Conservation (phyloP, 2,888 invertebrate genomes). For the Icerya purchasi region DNA sequence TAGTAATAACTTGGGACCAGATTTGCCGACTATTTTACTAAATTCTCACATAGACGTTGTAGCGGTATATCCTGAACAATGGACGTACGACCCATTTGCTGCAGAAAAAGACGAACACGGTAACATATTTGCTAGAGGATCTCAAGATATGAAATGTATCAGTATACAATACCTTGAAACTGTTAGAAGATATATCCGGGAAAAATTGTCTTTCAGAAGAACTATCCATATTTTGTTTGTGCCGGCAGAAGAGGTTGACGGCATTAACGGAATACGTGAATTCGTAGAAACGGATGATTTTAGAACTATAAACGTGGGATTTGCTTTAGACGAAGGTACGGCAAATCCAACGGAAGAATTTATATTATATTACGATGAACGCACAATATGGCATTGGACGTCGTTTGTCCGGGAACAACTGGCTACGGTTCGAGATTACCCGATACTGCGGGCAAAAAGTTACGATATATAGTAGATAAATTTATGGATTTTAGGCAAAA, state of each 20-base stretch:
- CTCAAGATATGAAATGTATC: slow-evolving; percentile 72
- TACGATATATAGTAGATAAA: slow-evolving; percentile 45
- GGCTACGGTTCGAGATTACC: slow-evolving; percentile 72
- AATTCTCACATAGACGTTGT: slow-evolving; percentile 97
- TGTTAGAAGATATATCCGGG: slow-evolving; percentile 34
- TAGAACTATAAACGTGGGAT: slow-evolving; percentile 53
- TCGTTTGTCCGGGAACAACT: slow-evolving; percentile 37
- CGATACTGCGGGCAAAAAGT: slow-evolving; percentile 66
- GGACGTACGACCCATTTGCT: slow-evolving; percentile 74
- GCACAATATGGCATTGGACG: slow-evolving; percentile 50
- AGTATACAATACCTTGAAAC: slow-evolving; percentile 55
- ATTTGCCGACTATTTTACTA: slow-evolving; percentile 49
- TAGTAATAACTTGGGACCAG: slow-evolving; percentile 60
- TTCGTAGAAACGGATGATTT: slow-evolving; percentile 55
- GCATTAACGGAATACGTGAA: slow-evolving; percentile 53
- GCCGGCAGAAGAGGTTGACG: slow-evolving; percentile 77
- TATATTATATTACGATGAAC: slow-evolving; percentile 48
- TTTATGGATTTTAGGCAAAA: slow-evolving; percentile 45
- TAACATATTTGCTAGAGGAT: slow-evolving; percentile 66
- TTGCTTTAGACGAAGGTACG: slow-evolving; percentile 72
- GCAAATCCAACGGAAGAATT: slow-evolving; percentile 44
- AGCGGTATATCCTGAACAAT: slow-evolving; percentile 74
- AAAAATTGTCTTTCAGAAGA: slow-evolving; percentile 33
- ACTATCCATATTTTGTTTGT: slow-evolving; percentile 48
- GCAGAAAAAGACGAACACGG: slow-evolving; percentile 67